Evolutionary conservation across 2,797 vertebrate species (phyloP).

Genomic region (Argya squamiceps): DNA sequence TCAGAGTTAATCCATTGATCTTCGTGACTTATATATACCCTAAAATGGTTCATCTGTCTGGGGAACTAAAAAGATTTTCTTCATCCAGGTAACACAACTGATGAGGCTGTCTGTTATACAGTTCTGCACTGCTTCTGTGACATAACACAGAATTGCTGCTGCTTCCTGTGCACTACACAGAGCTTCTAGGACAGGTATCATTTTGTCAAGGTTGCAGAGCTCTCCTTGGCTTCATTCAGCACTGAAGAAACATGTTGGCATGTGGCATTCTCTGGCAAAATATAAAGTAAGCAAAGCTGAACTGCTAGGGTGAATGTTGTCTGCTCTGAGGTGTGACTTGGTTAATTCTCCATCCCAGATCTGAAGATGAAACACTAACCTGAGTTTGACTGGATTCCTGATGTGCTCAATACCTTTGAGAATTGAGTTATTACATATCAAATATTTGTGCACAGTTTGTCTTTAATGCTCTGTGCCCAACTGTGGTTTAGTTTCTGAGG

Average conservation of each 20-base stretch:
- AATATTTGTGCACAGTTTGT: neutral
- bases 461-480: neutral
- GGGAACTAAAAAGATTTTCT: neutral
- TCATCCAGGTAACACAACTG: neutral
- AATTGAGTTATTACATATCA: neutral
- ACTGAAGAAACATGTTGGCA: neutral
- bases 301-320: neutral
- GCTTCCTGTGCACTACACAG: neutral
- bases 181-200: neutral
- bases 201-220: neutral
- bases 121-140: neutral
- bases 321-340: fast-evolving
- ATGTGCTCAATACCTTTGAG: neutral
- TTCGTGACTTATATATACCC: neutral
- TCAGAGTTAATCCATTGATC: neutral
- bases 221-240: neutral
- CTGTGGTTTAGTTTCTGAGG: neutral
- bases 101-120: neutral
- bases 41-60: neutral
- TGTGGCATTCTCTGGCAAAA: neutral
- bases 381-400: neutral
- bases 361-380: neutral
- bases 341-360: neutral
- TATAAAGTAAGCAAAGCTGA: neutral
- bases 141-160: neutral